Base-by-base conservation (phyloP, 2,113 vertebrate genomes). In the Colistium nudipinnis region DNA sequence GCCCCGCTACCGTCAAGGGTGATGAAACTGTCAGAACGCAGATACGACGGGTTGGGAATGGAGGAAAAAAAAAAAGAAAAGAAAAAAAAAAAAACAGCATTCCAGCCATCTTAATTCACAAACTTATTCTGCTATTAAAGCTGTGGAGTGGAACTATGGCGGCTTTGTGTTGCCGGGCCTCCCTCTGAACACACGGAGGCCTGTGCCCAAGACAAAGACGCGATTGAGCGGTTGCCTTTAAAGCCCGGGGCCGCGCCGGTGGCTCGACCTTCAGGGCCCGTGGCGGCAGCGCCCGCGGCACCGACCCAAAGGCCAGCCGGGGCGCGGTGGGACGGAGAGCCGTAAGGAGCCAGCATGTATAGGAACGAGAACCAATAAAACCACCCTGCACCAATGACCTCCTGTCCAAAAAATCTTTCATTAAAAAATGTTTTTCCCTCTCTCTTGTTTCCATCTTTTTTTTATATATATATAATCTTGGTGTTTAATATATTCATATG, bases 161-260 rank as follows among this genome's bases (percentile, higher is more conserved):
- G 54, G 90, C 92, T 92, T 92, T 94, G 92, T 93, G 76, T 62
- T 10, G n/a, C 38, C 1, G 64, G 79, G 82, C 78, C 85, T n/a
- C 74, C 86, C 54, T 72, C 70, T 54, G 57, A 87, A 91, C 83
- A 82, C 83, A 81, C 19, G 27, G 70, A 81, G 86, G 87, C 84
- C 87, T 81, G 59, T 62, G 61, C 25, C 25, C 41, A 60, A 88
- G 78, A 94, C 92, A 94, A 94, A 94, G 92, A 79, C 71, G 56
- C 76, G 87, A 94, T 93, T 94, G 88, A 94, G 90, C 71, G 33
- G 65, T 17, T 83, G 74, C 85, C 86, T 90, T 88, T 85, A 88
- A 84, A 82, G 75, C 70, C 82, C 28, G 67, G n/a, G n/a, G 75
- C 80, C 66, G 57, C 80, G 68, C 76, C 70, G 76, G n/a, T n/a